Conservation (phyloP, 1,140 invertebrate species). For the Campodea augens region DNA sequence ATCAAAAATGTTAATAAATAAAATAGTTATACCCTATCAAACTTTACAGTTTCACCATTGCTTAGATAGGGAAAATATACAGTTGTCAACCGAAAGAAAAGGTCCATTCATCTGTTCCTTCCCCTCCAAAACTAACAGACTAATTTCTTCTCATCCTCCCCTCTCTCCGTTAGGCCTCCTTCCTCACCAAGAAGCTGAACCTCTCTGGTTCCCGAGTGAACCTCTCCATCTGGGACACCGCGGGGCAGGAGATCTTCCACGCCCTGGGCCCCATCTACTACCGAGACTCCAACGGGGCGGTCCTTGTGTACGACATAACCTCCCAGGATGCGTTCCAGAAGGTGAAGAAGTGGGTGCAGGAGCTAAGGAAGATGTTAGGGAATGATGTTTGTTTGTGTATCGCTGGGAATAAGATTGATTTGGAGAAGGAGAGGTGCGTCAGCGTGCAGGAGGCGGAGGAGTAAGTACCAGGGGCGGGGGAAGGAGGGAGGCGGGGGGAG, state of each 20-base stretch:
- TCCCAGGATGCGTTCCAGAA: slow-evolving; percentile 94
- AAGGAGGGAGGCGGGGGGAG: too few relatives aligned
- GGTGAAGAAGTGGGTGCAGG: slow-evolving; percentile 97
- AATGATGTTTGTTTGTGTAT: slow-evolving; percentile 80
- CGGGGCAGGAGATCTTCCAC: slow-evolving; percentile 90
- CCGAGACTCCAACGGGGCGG: slow-evolving; percentile 88
- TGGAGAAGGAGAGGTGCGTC: slow-evolving; percentile 78
- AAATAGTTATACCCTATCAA: too few relatives aligned
- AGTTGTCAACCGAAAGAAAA: too few relatives aligned
- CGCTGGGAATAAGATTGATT: slow-evolving; percentile 93
- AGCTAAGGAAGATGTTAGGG: slow-evolving; percentile 88
- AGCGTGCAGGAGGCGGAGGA: slow-evolving; percentile 63
- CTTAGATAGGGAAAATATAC: too few relatives aligned
- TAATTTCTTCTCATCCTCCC: too few relatives aligned
- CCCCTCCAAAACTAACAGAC: too few relatives aligned
- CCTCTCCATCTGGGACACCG: slow-evolving; percentile 95
- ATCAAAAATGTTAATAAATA: too few relatives aligned
- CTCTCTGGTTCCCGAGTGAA: slow-evolving; percentile 75
- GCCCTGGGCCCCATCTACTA: slow-evolving; percentile 95
- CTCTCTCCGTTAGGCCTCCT: slow-evolving; percentile 61
- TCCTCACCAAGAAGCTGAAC: slow-evolving; percentile 89
- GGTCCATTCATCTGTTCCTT: too few relatives aligned
- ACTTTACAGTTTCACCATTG: too few relatives aligned
- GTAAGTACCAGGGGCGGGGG: too few relatives aligned
- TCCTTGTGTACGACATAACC: slow-evolving; percentile 96